Conservation (phyloP, 1,140 invertebrate species). For the Neodiprion fabricii region DNA sequence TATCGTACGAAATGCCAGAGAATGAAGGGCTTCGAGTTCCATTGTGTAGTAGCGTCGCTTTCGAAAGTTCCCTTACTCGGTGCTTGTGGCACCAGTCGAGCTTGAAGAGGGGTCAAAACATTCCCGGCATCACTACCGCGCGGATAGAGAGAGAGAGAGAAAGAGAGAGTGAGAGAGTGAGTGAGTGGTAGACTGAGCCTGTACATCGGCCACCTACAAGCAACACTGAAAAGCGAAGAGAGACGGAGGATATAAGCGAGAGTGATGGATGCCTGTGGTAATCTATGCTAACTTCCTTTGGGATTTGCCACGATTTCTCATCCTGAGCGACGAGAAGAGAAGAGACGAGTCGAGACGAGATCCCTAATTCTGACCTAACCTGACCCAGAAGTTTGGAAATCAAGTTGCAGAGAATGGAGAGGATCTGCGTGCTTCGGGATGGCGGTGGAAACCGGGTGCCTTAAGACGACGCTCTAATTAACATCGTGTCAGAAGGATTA, state of each 20-base stretch:
- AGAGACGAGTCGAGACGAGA: conserved; percentile 16
- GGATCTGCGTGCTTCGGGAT: not conserved
- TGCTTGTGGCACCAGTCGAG: too few species aligned
- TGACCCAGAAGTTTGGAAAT: conserved; percentile 45
- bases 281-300: conserved; percentile 52
- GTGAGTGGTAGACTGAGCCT: too few species aligned
- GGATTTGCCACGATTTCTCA: conserved; percentile 39
- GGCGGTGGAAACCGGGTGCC: conserved; percentile 22
- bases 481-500: conserved; percentile 52
- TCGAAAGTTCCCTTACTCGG: too few species aligned
- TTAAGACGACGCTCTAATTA: conserved; percentile 48
- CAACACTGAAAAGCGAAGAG: not conserved
- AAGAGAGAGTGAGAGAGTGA: not conserved
- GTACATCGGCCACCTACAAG: too few species aligned
- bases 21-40: too few species aligned
- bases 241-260: conserved; percentile 12
- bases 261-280: conserved; percentile 51
- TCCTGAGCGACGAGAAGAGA: conserved; percentile 11
- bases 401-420: conserved; percentile 40
- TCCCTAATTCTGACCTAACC: conserved; percentile 42
- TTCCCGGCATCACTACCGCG: not conserved
- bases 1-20: too few species aligned
- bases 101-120: not conserved
- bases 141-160: not conserved
- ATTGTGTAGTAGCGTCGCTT: too few species aligned